Conservation (phyloP, 2,797 vertebrate species). For the Sebastes itinus region DNA sequence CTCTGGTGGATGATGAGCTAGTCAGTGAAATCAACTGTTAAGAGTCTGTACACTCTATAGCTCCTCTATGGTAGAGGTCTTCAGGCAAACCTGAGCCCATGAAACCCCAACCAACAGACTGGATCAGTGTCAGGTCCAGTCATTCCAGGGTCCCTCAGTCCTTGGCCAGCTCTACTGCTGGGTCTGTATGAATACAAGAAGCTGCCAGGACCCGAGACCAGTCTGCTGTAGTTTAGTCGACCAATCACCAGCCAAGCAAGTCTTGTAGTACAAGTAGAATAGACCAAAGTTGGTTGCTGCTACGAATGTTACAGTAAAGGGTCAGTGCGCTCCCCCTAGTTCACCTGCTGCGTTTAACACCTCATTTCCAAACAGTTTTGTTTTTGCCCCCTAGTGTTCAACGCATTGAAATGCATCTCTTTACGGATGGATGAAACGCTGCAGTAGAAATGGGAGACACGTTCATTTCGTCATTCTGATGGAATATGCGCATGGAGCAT, state of each 20-base stretch:
- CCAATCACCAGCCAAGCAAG: not conserved
- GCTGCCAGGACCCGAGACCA: not conserved
- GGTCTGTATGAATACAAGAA: not conserved
- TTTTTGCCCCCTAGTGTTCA: no score
- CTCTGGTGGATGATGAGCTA: not conserved
- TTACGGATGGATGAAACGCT: no score
- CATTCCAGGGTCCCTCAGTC: not conserved
- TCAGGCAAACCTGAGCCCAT: conserved; percentile 11
- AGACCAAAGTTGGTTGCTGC: not conserved
- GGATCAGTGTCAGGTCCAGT: not conserved
- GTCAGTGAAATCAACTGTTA: conserved; percentile 2
- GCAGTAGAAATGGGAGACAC: no score
- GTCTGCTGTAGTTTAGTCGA: not conserved
- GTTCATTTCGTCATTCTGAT: no score
- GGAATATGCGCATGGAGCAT: no score
- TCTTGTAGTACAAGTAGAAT: not conserved
- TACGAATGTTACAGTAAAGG: not conserved
- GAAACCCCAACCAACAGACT: not conserved
- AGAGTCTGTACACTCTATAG: not conserved
- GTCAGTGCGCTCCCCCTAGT: no score
- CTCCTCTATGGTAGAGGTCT: not conserved
- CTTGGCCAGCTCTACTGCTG: no score
- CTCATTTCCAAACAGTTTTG: no score
- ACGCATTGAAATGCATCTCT: no score
- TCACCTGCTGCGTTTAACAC: no score